Base-by-base conservation (phyloP, 2,888 invertebrate species). In the Limnephilus marmoratus region DNA sequence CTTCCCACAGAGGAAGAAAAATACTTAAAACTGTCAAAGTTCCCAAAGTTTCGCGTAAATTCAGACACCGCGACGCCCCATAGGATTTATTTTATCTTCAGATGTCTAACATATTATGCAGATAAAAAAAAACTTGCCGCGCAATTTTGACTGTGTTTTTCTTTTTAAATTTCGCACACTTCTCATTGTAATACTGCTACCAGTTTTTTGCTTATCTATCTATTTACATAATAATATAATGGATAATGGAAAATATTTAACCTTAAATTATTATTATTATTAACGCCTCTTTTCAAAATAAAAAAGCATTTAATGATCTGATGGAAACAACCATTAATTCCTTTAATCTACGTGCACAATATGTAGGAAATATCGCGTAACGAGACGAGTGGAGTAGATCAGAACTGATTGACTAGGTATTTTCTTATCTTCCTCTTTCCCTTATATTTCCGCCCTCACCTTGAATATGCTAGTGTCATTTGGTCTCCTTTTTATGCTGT, bases 11-110 rank as follows among this genome's bases (percentile, higher is more conserved):
- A n/a, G n/a, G 29, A 29, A 24, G 41, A 41, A 86, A 86, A 86
- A 86, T 86, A 86, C 85, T 86, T 86, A 45, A 45, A 86, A 37
- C 37, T 86, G 85, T 86, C 85, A 86, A 86, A 86, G 29, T 86
- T 86, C 85, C 45, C 29, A 45, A 86, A 86, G 85, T 86, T n/a
- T 45, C 49, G 41, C 41, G 41, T 37, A 86, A 86, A 86, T 86
- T 86, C 85, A n/a, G 45, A 85, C 85, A 45, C 34, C 37, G 41
- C 41, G 45, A 29, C 41, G 24, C 45, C 85, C 37, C 29, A 37
- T n/a, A 86, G 45, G 85, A 86, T 86, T 86, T 86, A 86, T 86
- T 45, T 45, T 45, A 86, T 41, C 85, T 86, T 45, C 24, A 86
- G 45, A 86, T 45, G 45, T 86, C 85, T 45, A 29, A 86, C 85